These are phyloP conservation scores for Zophobas morio DNA, from an alignment of 1,140 invertebrate species.

Conservation along the genomic window DNA sequence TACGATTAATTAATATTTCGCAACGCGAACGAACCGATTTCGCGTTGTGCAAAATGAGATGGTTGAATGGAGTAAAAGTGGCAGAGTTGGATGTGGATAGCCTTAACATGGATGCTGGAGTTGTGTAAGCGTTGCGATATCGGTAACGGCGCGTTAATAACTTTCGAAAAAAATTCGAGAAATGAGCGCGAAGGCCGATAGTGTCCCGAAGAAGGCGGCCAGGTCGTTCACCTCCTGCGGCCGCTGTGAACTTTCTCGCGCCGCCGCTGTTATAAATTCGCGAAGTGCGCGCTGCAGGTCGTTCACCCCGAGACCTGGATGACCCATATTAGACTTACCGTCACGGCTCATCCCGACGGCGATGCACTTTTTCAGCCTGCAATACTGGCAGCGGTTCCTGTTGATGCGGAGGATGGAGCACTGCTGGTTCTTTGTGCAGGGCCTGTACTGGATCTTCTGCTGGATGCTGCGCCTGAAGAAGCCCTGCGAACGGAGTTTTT, in stretches of 20 bases:
- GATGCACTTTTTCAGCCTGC: conserved; percentile 97
- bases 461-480: conserved; percentile 94
- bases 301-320: conserved; percentile 62
- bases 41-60: conserved; percentile 56
- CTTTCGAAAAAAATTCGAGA: conserved; percentile 43
- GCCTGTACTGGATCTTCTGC: conserved; percentile 98
- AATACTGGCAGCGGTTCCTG: conserved; percentile 97
- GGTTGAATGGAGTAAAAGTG: conserved; percentile 62
- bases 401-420: conserved; percentile 97
- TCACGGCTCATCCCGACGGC: conserved; percentile 98
- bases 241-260: conserved; percentile 62
- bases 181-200: conserved; percentile 15
- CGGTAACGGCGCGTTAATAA: conserved; percentile 40
- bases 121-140: conserved; percentile 60
- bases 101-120: conserved; percentile 65
- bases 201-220: conserved; percentile 16
- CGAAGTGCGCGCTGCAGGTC: conserved; percentile 59
- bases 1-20: conserved; percentile 11
- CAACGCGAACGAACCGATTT: conserved; percentile 2
- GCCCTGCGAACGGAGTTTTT: conserved; percentile 78
- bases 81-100: conserved; percentile 60
- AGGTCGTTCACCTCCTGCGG: conserved; percentile 61
- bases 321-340: conserved; percentile 76
- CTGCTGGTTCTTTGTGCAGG: conserved; percentile 98
- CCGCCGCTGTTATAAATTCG: conserved; percentile 46